Evolutionary conservation across 2,113 vertebrate genomes (phyloP).

Genomic region (Hippocampus comes): DNA sequence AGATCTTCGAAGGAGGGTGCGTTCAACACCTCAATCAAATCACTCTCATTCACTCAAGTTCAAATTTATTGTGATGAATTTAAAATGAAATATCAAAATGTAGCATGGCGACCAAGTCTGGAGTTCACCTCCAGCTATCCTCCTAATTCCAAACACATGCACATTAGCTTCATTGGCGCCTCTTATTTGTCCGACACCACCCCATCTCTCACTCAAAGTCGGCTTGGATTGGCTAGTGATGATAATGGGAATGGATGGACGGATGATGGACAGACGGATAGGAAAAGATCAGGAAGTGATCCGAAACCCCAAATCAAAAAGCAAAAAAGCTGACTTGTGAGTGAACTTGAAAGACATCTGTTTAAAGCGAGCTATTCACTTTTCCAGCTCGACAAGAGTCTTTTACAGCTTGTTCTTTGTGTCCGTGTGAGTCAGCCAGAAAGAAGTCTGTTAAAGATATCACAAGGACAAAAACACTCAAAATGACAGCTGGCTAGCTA

Average conservation of each 20-base stretch:
- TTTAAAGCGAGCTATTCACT: neutral
- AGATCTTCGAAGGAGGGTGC: conserved; percentile 99
- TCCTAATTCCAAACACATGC: too few relatives aligned
- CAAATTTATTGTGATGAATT: too few relatives aligned
- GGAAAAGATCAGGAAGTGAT: neutral
- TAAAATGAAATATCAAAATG: too few relatives aligned
- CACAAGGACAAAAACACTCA: neutral
- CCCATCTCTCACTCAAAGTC: too few relatives aligned
- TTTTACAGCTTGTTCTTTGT: neutral
- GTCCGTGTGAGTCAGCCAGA: neutral
- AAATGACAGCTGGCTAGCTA: neutral
- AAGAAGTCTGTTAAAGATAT: neutral
- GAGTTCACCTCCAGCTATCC: too few relatives aligned
- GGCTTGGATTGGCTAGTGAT: too few relatives aligned
- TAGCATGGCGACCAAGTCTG: too few relatives aligned
- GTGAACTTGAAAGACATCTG: neutral
- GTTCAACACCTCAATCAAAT: conserved; percentile 37
- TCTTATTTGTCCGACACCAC: too few relatives aligned
- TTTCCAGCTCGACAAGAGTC: neutral
- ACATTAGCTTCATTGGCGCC: too few relatives aligned
- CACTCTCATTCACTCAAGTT: neutral
- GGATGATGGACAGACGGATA: too few relatives aligned
- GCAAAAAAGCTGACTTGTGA: neutral
- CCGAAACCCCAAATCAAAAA: neutral
- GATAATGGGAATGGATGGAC: too few relatives aligned